Evolutionary conservation across 2,113 vertebrate genomes (phyloP), one percentile per base, ranked within the genome.

Genomic region (Phyllostomus discolor): DNA sequence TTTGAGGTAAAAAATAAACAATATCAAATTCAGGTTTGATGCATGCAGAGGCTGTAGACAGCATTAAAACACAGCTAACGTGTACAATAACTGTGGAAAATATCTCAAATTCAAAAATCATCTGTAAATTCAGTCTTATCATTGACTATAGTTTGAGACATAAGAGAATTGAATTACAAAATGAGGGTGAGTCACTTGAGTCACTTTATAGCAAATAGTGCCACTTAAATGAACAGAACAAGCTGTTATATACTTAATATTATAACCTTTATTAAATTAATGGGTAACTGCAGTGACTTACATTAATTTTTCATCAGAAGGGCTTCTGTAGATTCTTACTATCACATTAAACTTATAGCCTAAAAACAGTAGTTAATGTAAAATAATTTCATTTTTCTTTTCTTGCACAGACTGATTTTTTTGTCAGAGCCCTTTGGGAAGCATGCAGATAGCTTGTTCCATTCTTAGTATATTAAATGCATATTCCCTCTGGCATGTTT

Each of bases 81-180:
- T 96, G 50, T 96, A 80, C 31, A 95, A 93, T 38, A 95, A 95
- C 20, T 20, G 31, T 46, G 72, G 59, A 81, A 93, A 94, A 87
- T 84, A 88, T 80, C 90, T 89, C 81, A 93, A 97, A 96, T 95
- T n/a, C 79, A 97, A 1, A 93, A 97, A 95, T 3, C 12, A 90
- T 28, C 62, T 88, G 17, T 43, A 95, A 94, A 96, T 97, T 98
- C 76, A 97, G 35, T 93, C 88, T 93, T 72, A 69, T 80, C 38
- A 4, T 33, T 90, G 84, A 96, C 94, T 67, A 54, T 22, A 57
- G 20, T 93, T 88, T 93, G 83, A 97, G 87, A 94, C 75, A 96
- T 95, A 88, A 31, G 57, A 95, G 41, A 87, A 96, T 8, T 92
- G n/a, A 97, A 73, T 96, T 95, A 84, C 70, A 91, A 88, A 83